These are phyloP conservation scores for Mormyrops attenuatus DNA, from an alignment of 2,797 vertebrate genomes.

Conservation along the genomic window DNA sequence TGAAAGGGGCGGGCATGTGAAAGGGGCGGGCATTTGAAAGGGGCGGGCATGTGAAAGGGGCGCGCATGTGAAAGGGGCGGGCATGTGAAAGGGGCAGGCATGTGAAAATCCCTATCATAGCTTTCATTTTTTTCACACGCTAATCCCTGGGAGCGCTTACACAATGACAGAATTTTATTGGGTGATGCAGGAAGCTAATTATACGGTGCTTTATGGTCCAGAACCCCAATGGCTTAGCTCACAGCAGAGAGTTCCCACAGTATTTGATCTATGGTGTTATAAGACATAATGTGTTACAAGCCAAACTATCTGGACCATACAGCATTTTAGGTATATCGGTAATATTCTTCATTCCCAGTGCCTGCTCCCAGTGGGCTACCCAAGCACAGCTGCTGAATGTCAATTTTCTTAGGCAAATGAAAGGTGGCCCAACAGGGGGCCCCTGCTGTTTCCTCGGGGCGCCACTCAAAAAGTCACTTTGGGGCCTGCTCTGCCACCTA, in stretches of 20 bases:
- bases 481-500: no score
- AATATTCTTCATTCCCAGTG: not conserved
- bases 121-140: not conserved
- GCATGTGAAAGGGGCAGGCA: not conserved
- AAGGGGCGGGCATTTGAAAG: no score
- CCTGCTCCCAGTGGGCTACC: not conserved
- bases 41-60: no score
- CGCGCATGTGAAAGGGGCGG: no score
- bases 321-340: not conserved
- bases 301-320: not conserved
- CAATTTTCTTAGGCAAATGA: not conserved
- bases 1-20: no score
- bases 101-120: not conserved
- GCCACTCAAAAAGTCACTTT: not conserved
- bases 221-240: not conserved
- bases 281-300: not conserved
- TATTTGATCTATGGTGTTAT: not conserved
- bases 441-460: not conserved
- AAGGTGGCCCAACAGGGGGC: not conserved
- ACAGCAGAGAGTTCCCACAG: not conserved
- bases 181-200: not conserved
- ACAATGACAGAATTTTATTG: not conserved
- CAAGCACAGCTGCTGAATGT: not conserved
- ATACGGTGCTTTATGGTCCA: not conserved
- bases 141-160: not conserved